phyloP scores from a whole-genome alignment of 2,888 invertebrate species.

The Ormyrus pomaceus region DNA sequence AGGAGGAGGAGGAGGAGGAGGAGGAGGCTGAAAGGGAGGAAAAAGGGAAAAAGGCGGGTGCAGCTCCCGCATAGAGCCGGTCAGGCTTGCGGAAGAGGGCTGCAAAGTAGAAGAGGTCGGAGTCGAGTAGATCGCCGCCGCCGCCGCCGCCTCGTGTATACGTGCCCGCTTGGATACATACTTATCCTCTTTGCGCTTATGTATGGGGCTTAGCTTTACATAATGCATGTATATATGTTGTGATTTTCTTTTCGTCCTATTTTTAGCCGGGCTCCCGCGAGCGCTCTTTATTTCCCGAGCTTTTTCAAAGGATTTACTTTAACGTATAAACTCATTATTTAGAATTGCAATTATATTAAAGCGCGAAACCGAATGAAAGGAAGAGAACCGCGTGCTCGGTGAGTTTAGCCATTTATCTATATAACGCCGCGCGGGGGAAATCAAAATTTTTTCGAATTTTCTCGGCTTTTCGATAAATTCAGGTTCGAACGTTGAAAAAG shows the following conservation, averaged over 20 bases:
- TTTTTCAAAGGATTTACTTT: constrained; percentile 15
- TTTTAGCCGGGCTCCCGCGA: too few species aligned
- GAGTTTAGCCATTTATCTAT: neutral
- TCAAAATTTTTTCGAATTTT: too few species aligned
- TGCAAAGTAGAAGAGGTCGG: constrained; percentile 11
- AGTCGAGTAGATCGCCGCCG: constrained; percentile 14
- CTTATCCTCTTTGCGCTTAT: constrained; percentile 44
- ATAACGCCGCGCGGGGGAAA: too few species aligned
- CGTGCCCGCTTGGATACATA: constrained; percentile 23
- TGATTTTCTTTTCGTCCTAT: constrained; percentile 42
- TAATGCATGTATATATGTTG: constrained; percentile 39
- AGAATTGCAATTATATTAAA: constrained; percentile 38
- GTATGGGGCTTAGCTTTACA: constrained; percentile 38
- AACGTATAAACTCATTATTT: constrained; percentile 48
- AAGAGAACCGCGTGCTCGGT: neutral
- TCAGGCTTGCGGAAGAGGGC: constrained; percentile 41
- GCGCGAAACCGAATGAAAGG: constrained; percentile 1
- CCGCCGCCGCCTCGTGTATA: neutral
- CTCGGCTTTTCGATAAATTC: too few species aligned
- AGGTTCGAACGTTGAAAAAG: too few species aligned
- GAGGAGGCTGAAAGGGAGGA: constrained; percentile 45
- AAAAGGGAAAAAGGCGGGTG: constrained; percentile 14
- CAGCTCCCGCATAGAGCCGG: constrained; percentile 35
- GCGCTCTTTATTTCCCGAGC: neutral
- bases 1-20: constrained; percentile 47